Percentiles rank a stretch among this genome's conserved stretches.
Conservation (phyloP, 2,113 vertebrate species). For the Blennius ocellaris region DNA sequence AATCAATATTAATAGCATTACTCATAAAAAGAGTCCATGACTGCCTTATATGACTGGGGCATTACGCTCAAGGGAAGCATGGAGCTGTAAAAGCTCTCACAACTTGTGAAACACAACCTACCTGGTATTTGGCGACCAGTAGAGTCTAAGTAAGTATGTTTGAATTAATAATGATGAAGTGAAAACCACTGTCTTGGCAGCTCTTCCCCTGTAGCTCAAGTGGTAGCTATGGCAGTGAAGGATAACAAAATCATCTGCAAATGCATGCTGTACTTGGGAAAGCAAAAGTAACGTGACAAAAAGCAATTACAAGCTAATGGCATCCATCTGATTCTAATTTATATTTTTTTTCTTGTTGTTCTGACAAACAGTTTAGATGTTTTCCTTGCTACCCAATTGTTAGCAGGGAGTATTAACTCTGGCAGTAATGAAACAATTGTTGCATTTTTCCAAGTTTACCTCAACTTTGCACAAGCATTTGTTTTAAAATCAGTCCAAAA, state of each 20-base stretch:
- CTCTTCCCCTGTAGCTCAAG: neutral
- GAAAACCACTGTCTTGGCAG: neutral
- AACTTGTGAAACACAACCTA: constrained; percentile 49
- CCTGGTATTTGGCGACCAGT: constrained; percentile 26
- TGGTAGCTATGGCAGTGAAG: constrained; percentile 2
- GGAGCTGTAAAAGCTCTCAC: constrained; percentile 48
- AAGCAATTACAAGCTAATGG: neutral
- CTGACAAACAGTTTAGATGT: neutral
- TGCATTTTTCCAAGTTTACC: constrained; percentile 10
- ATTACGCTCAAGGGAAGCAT: constrained; percentile 22
- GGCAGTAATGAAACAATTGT: neutral
- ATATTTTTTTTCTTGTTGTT: neutral
- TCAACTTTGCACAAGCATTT: constrained; percentile 35
- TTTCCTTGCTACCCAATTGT: neutral
- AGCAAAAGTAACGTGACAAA: neutral
- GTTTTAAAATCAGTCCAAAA: constrained; percentile 44
- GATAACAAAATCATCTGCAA: constrained; percentile 16
- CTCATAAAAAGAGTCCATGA: constrained; percentile 42
- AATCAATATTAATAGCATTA: constrained; percentile 70
- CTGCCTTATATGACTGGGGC: constrained; percentile 29
- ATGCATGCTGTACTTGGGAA: neutral
- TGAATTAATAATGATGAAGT: constrained; percentile 64
- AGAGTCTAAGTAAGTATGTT: constrained; percentile 19
- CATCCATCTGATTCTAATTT: neutral
- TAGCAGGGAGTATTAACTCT: neutral